Evolutionary conservation across 2,113 vertebrate species (phyloP).

Genomic region (Neoarius graeffei): DNA sequence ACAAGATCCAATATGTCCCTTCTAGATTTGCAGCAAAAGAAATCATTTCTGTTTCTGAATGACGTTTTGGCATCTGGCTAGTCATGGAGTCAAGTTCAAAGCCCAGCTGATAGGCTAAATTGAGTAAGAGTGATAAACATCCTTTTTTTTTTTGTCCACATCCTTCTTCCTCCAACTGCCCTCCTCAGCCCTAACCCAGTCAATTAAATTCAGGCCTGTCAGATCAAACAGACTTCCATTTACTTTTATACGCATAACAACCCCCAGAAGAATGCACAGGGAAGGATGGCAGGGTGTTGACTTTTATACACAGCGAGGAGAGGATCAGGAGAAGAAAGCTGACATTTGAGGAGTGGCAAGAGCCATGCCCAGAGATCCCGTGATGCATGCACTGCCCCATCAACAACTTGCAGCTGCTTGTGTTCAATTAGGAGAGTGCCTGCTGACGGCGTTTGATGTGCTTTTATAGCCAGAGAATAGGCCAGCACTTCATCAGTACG

Average conservation of each 20-base stretch:
- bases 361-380: slow-evolving; percentile 51
- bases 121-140: slow-evolving; percentile 30
- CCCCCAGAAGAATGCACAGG: slow-evolving; percentile 56
- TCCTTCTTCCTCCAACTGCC: slow-evolving; percentile 56
- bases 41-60: slow-evolving; percentile 21
- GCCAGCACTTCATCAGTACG: slow-evolving; percentile 39
- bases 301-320: slow-evolving; percentile 56
- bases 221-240: slow-evolving; percentile 66
- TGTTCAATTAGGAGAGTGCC: slow-evolving; percentile 58
- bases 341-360: slow-evolving; percentile 60
- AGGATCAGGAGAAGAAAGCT: slow-evolving; percentile 61
- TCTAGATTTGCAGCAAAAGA: neutral
- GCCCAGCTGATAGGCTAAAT: slow-evolving; percentile 27
- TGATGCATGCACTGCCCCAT: slow-evolving; percentile 51
- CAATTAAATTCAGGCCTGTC: slow-evolving; percentile 69
- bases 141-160: slow-evolving; percentile 38
- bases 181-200: slow-evolving; percentile 61
- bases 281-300: slow-evolving; percentile 47
- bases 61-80: slow-evolving; percentile 18
- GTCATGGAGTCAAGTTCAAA: slow-evolving; percentile 14
- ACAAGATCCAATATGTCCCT: neutral
- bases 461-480: slow-evolving; percentile 52
- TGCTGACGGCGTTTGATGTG: slow-evolving; percentile 61
- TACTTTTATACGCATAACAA: slow-evolving; percentile 56
- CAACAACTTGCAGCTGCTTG: slow-evolving; percentile 45